Evolutionary conservation across 2,113 vertebrate genomes (phyloP).

Genomic region (Microtus ochrogaster): DNA sequence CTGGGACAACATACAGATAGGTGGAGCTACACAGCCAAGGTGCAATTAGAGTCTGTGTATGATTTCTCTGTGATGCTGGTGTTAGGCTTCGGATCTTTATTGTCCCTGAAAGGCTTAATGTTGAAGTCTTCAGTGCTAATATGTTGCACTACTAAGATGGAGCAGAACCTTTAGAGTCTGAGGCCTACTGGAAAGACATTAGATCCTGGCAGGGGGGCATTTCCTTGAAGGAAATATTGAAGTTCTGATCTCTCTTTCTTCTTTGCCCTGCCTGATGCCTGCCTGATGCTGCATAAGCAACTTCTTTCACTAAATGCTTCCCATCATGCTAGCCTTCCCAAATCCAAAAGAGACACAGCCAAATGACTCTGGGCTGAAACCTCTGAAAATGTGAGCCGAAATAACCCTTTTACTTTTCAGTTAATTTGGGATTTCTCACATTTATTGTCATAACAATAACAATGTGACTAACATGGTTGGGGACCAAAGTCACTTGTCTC

Average conservation of each 20-base stretch:
- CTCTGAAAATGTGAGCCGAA: not conserved
- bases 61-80: not conserved
- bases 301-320: not conserved
- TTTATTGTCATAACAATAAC: not conserved
- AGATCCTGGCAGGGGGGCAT: not conserved
- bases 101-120: not conserved
- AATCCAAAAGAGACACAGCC: not conserved
- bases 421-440: not conserved
- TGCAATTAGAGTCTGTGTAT: not conserved
- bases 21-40: not conserved
- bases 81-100: not conserved
- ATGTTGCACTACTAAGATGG: not conserved
- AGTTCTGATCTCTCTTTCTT: not conserved
- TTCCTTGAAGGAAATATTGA: not conserved
- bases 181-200: not conserved
- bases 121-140: not conserved
- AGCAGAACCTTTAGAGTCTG: not conserved
- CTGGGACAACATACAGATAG: not conserved
- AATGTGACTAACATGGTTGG: not conserved
- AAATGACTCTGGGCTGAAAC: not conserved
- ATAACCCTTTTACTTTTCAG: not conserved
- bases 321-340: not conserved
- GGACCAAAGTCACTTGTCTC: not conserved
- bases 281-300: not conserved
- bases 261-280: not conserved